These are phyloP conservation scores for Dolichopus griseipennis DNA, from an alignment of 2,888 invertebrate species.

Conservation along the genomic window DNA sequence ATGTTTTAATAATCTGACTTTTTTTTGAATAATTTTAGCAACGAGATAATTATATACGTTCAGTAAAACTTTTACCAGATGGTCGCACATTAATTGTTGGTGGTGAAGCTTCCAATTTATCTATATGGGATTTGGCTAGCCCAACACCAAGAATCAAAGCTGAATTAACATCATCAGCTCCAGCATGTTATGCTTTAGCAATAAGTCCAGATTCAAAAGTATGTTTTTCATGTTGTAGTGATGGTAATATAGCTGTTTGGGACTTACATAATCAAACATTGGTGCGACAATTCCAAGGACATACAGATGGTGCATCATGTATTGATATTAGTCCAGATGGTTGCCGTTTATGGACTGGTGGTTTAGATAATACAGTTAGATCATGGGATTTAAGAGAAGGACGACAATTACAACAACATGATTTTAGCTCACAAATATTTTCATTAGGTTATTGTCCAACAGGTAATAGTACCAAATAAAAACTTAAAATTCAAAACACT, in stretches of 20 bases:
- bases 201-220: constrained; percentile 95
- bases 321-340: constrained; percentile 95
- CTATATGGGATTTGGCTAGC: constrained; percentile 91
- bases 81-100: constrained; percentile 92
- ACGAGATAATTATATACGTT: constrained; percentile 91
- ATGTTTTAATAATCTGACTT: constrained; percentile 10
- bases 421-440: constrained; percentile 86
- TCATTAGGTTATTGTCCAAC: constrained; percentile 87
- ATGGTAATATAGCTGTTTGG: constrained; percentile 97
- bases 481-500: neutral
- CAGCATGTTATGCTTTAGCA: constrained; percentile 96
- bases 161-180: constrained; percentile 81
- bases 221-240: constrained; percentile 97
- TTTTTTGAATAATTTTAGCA: constrained; percentile 50
- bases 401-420: constrained; percentile 87
- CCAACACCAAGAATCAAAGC: constrained; percentile 88
- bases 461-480: constrained; percentile 47
- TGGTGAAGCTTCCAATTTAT: constrained; percentile 89
- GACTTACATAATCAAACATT: constrained; percentile 83
- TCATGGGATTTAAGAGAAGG: constrained; percentile 95
- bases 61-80: constrained; percentile 89
- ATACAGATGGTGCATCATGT: constrained; percentile 96
- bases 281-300: constrained; percentile 89
- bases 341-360: constrained; percentile 82
- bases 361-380: constrained; percentile 91